phyloP scores from a whole-genome alignment of 2,888 invertebrate genomes.

The Salpingus planirostris region DNA sequence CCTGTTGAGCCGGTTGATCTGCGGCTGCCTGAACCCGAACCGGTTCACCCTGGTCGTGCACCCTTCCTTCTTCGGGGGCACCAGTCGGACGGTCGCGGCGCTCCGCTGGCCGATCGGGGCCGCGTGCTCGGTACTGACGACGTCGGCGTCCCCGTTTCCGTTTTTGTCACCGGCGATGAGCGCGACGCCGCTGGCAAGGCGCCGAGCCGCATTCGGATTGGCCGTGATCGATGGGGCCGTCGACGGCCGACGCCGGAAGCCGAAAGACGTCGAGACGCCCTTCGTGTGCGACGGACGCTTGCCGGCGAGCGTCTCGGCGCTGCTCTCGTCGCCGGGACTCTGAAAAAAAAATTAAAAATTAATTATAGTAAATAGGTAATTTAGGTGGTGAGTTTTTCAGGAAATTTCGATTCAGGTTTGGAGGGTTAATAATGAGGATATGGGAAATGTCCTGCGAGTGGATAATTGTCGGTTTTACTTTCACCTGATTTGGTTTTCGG shows the following conservation, averaged over 20 bases:
- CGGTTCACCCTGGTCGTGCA: constrained; percentile 57
- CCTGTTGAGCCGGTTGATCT: constrained; percentile 57
- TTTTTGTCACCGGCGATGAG: constrained; percentile 32
- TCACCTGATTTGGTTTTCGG: too few species aligned
- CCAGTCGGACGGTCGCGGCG: constrained; percentile 57
- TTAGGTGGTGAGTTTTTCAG: too few species aligned
- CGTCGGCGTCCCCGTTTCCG: constrained; percentile 35
- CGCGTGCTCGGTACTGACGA: constrained; percentile 32
- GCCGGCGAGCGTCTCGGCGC: constrained; percentile 16
- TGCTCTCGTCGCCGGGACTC: constrained; percentile 20
- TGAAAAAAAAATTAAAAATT: constrained; percentile 12
- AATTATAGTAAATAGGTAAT: neutral
- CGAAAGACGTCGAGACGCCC: constrained; percentile 77
- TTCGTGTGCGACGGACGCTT: constrained; percentile 37
- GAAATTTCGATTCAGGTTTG: too few species aligned
- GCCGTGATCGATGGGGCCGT: constrained; percentile 41
- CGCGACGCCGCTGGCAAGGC: constrained; percentile 35
- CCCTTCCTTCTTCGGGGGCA: constrained; percentile 59
- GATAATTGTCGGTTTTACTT: too few species aligned
- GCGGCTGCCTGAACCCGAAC: constrained; percentile 65
- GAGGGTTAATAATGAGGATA: too few species aligned
- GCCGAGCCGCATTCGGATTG: constrained; percentile 35
- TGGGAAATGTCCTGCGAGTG: too few species aligned
- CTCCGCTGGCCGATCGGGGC: constrained; percentile 50
- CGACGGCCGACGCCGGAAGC: constrained; percentile 62